Percentiles rank a stretch among this genome's conserved stretches.
phyloP scores from a whole-genome alignment of 2,113 vertebrate species.

The Climacteris rufus region DNA sequence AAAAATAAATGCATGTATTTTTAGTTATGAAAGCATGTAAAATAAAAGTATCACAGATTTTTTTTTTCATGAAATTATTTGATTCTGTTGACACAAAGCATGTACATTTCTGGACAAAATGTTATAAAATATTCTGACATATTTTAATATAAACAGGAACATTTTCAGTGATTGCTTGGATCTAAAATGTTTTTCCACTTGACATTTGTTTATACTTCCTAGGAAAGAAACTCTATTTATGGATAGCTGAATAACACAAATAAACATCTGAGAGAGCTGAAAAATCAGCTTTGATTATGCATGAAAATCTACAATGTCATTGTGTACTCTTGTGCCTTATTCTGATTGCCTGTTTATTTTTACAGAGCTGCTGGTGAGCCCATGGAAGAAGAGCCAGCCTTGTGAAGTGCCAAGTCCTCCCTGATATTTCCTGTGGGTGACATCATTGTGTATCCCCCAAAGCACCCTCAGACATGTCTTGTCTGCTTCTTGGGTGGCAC shows the following conservation, averaged over 20 bases:
- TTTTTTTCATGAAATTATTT: constrained; percentile 71
- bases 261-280: constrained; percentile 89
- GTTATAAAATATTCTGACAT: constrained; percentile 85
- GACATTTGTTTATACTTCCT: constrained; percentile 93
- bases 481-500: constrained; percentile 95
- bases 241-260: constrained; percentile 93
- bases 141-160: constrained; percentile 94
- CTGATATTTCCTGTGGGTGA: constrained; percentile 91
- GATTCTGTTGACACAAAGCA: constrained; percentile 71
- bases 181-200: constrained; percentile 86
- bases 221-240: constrained; percentile 94
- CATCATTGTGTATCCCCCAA: constrained; percentile 91
- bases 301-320: constrained; percentile 90
- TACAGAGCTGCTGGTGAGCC: constrained; percentile 87
- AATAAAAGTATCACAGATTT: constrained; percentile 50
- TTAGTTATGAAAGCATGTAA: constrained; percentile 36
- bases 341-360: constrained; percentile 99
- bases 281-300: constrained; percentile 97
- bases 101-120: constrained; percentile 73
- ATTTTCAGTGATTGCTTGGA: constrained; percentile 86
- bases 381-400: constrained; percentile 85
- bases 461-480: constrained; percentile 89
- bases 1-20: constrained; percentile 42
- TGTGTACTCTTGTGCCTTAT: constrained; percentile 89
- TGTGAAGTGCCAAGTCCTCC: constrained; percentile 89